phyloP scores from a whole-genome alignment of 23 tunicate genomes.

The Styela clava region DNA sequence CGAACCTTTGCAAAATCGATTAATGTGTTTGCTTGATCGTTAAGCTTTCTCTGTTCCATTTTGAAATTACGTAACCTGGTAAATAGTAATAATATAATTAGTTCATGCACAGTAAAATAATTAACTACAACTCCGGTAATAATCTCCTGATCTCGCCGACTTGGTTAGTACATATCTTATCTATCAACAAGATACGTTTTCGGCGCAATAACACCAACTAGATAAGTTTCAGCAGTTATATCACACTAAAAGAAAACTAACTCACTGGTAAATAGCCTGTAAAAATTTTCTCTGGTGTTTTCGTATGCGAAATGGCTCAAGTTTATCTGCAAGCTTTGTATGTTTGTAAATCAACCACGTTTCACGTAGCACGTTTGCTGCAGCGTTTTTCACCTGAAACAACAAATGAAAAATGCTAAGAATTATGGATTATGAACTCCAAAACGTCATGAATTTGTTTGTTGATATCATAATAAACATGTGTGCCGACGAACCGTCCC shows the following conservation, averaged over 20 bases:
- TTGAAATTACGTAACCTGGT: constrained; percentile 80
- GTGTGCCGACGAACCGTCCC: too few relatives aligned
- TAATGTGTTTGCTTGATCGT: constrained; percentile 95
- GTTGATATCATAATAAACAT: too few relatives aligned
- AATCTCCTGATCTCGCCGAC: not conserved
- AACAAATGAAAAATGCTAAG: constrained; percentile 14
- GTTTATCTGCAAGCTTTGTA: constrained; percentile 72
- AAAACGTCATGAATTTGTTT: too few relatives aligned
- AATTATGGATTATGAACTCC: too few relatives aligned
- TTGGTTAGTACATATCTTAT: not conserved
- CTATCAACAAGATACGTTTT: too few relatives aligned
- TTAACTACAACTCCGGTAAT: not conserved
- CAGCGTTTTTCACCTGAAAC: constrained; percentile 97
- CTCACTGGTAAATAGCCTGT: constrained; percentile 98
- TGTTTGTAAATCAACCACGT: constrained; percentile 98
- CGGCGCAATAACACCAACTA: too few relatives aligned
- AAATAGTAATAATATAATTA: constrained; percentile 18
- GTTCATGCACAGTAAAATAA: not conserved
- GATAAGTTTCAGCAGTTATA: too few relatives aligned
- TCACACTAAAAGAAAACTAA: too few relatives aligned
- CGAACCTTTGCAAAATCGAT: constrained; percentile 96
- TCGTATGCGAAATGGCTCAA: constrained; percentile 70
- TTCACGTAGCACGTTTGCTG: constrained; percentile 98
- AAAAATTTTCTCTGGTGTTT: constrained; percentile 96
- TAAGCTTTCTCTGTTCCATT: constrained; percentile 97